Percentiles rank a stretch among this genome's conserved stretches.
Conservation (phyloP, 2,113 vertebrate genomes). For the Nothobranchius kuhntae region DNA sequence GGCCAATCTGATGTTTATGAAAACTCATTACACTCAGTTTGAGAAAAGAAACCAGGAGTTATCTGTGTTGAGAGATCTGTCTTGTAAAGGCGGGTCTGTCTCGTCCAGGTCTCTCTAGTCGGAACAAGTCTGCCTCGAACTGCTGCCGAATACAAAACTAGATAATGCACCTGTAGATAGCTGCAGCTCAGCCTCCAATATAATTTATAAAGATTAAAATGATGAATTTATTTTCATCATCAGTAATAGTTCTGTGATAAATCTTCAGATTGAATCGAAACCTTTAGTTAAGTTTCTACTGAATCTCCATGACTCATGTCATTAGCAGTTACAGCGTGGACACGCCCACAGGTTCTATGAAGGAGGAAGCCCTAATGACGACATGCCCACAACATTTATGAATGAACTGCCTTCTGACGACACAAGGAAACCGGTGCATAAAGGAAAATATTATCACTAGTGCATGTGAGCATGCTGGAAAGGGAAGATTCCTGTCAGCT, state of each 20-base stretch:
- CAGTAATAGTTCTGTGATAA: neutral
- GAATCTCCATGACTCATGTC: neutral
- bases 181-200: too few species aligned
- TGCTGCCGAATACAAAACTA: too few species aligned
- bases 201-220: too few species aligned
- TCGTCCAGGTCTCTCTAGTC: too few species aligned
- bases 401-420: conserved; percentile 22
- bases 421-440: neutral
- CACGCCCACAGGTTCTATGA: conserved; percentile 23
- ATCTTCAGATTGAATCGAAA: neutral
- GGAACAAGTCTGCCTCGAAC: too few species aligned
- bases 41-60: too few species aligned
- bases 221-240: too few species aligned
- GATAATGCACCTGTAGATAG: too few species aligned
- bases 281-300: neutral
- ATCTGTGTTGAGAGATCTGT: too few species aligned
- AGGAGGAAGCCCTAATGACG: neutral
- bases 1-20: too few species aligned
- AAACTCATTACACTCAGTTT: too few species aligned
- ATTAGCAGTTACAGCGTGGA: neutral
- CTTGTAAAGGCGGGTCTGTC: too few species aligned
- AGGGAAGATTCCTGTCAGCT: conserved; percentile 7
- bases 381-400: conserved; percentile 15
- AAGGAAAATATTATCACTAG: conserved; percentile 11
- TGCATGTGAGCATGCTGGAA: neutral